Percentiles rank a stretch among this genome's conserved stretches.
Evolutionary conservation across 2,797 vertebrate species (phyloP).

Genomic region (Sebastes oblongus): DNA sequence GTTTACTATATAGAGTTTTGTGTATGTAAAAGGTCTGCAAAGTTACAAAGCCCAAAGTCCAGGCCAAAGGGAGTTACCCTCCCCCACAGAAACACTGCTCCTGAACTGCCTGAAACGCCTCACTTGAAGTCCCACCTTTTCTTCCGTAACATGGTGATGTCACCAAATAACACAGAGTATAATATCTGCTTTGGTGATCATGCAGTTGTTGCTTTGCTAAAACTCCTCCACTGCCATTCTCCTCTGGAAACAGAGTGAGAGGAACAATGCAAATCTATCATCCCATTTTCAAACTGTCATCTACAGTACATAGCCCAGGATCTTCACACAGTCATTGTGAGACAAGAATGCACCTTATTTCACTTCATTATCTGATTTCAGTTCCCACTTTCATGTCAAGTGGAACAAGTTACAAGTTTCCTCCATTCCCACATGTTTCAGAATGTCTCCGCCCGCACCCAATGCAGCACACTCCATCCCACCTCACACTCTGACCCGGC

Average conservation of each 20-base stretch:
- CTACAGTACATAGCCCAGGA: not conserved
- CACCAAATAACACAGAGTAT: not conserved
- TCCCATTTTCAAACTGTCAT: not conserved
- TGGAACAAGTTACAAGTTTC: not conserved
- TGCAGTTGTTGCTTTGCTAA: not conserved
- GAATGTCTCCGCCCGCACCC: slow-evolving; percentile 48
- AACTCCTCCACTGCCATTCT: not conserved
- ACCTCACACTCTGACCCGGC: slow-evolving; percentile 65
- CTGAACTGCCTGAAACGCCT: not conserved
- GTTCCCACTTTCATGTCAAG: not conserved
- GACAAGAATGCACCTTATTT: not conserved
- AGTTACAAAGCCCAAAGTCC: not conserved
- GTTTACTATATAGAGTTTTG: not conserved
- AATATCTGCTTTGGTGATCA: not conserved
- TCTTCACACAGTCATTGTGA: not conserved
- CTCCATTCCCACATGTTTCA: not conserved
- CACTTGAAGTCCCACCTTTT: too few relatives aligned
- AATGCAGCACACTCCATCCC: slow-evolving; percentile 72
- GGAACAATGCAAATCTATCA: not conserved
- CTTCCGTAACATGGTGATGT: too few relatives aligned
- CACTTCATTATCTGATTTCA: not conserved
- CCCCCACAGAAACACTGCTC: not conserved
- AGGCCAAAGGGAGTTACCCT: not conserved
- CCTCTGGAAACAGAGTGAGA: not conserved
- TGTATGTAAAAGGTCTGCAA: not conserved